Base-by-base conservation (phyloP, 2,113 vertebrate genomes). In the Edolisoma coerulescens region DNA sequence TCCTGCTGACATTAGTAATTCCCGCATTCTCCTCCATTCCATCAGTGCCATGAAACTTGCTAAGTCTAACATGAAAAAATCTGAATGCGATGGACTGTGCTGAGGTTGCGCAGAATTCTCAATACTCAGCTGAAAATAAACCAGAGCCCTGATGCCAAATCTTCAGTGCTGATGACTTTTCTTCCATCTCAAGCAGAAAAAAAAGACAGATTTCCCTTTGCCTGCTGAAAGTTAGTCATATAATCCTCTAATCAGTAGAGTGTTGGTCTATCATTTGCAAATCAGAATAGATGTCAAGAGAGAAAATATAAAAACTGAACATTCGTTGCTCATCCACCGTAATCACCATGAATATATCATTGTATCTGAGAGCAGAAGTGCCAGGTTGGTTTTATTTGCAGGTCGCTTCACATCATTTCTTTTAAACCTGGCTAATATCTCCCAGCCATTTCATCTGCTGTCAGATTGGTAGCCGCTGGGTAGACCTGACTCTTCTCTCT, bases 81-180 rank as follows among this genome's bases (percentile, higher is more conserved):
- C 56, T 57, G 74, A 95, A 61, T 54, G 63, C 90, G 89, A 95
- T 75, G 95, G 64, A 84, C 81, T 70, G 56, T 93, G 42, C 80
- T 88, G 89, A 63, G 87, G 67, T 96, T 91, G 91, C 13, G 61
- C 93, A 75, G 93, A 97, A 96, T 93, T 90, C 90, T 96, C 86
- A 83, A 79, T 85, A 94, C 91, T 97, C 93, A 86, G 41, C 65
- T 89, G 70, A 84, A 96, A 97, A 89, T 96, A 88, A 95, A 96
- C 67, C 56, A 68, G 71, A 69, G 21, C 60, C 81, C 89, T 88
- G 84, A 80, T 89, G 87, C 91, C 85, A 96, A 16, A 82, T 88
- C 56, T 84, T 86, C 71, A 74, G 80, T 56, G 84, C 81, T 95
- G 85, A 93, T 77, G 67, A 90, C 63, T 97, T 95, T 93, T 69